Evolutionary conservation across 2,888 invertebrate species (phyloP).

Genomic region (Coelinius sp.): DNA sequence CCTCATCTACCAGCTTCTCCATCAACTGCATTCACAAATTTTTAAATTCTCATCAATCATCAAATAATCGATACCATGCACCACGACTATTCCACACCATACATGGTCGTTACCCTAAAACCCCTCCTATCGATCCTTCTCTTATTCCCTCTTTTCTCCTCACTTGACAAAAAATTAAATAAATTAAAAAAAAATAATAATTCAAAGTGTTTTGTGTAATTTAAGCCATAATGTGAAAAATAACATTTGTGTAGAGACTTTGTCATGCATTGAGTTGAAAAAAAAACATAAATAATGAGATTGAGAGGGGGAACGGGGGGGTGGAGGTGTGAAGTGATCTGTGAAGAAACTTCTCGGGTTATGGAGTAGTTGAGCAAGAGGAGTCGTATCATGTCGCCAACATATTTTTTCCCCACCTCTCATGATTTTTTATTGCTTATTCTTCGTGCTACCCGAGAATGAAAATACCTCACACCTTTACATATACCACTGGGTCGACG

Average conservation of each 20-base stretch:
- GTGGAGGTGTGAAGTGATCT: neutral
- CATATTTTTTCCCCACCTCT: neutral
- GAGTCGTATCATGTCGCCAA: neutral
- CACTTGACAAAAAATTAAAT: neutral
- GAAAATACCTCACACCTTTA: neutral
- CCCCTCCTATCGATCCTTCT: no score
- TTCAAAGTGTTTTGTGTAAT: neutral
- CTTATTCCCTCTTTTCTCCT: neutral
- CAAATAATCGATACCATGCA: constrained; percentile 40
- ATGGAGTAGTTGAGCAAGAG: neutral
- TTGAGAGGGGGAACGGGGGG: no score
- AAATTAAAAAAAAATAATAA: neutral
- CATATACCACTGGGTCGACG: neutral
- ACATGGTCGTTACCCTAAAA: constrained; percentile 43
- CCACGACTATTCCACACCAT: constrained; percentile 62
- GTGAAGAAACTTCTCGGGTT: neutral
- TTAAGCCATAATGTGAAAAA: constrained; percentile 2
- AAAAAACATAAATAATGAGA: constrained; percentile 1
- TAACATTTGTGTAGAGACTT: neutral
- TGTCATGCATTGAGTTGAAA: constrained; percentile 11
- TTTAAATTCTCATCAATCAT: constrained; percentile 4
- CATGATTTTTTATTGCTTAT: neutral
- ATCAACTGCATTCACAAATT: constrained; percentile 43
- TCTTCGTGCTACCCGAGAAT: neutral
- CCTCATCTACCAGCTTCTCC: constrained; percentile 53